Percentiles rank a stretch among this genome's conserved stretches.
Conservation (phyloP, 1,140 invertebrate genomes). For the Bombus fervidus region DNA sequence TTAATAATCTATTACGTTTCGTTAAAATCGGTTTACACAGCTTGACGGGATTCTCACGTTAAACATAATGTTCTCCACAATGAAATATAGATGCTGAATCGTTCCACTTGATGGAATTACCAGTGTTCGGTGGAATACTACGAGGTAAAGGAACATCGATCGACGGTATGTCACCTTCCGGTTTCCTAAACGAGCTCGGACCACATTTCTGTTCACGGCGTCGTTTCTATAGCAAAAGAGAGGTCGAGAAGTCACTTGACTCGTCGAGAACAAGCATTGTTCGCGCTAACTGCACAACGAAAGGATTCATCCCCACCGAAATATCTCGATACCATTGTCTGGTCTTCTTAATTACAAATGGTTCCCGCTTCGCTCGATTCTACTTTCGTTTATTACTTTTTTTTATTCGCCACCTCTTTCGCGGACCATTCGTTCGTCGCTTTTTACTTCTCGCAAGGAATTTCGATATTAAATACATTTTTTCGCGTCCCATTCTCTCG, state of each 20-base stretch:
- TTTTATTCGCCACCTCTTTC: background rate
- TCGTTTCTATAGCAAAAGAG: constrained; percentile 31
- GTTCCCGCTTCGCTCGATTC: background rate
- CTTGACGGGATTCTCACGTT: background rate
- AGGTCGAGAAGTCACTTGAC: constrained; percentile 55
- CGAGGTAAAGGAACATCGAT: constrained; percentile 44
- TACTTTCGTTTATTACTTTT: constrained; percentile 1
- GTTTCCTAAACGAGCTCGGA: constrained; percentile 56
- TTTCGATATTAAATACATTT: background rate
- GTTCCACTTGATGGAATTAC: background rate
- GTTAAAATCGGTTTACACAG: background rate
- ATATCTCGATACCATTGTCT: constrained; percentile 49
- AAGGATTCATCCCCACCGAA: constrained; percentile 32
- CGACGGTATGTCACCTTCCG: constrained; percentile 62
- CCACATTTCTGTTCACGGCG: constrained; percentile 34
- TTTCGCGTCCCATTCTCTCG: background rate
- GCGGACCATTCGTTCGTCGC: no score
- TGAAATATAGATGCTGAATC: background rate
- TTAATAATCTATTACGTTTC: no score
- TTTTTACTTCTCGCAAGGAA: background rate
- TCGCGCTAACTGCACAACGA: constrained; percentile 8
- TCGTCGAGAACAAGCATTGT: constrained; percentile 47
- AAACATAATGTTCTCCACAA: background rate
- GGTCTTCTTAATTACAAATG: constrained; percentile 47
- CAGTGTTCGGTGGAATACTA: background rate